phyloP scores from a whole-genome alignment of 2,888 invertebrate species.

The Leucozona laternaria region DNA sequence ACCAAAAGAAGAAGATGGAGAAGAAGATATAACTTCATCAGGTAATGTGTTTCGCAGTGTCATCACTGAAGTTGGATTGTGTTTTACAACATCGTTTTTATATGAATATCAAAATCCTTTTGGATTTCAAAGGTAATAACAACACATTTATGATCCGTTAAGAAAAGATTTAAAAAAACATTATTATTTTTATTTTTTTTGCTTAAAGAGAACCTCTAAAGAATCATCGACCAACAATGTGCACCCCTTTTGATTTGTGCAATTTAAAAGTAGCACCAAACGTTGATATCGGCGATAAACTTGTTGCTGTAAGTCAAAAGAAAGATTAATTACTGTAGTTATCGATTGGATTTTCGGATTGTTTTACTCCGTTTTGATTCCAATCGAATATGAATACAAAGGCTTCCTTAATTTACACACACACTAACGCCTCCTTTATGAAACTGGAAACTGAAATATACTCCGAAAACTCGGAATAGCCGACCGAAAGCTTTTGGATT shows the following conservation, averaged over 20 bases:
- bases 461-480: too few species aligned
- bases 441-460: too few species aligned
- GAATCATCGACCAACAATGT: background rate
- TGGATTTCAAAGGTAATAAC: conserved; percentile 27
- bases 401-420: too few species aligned
- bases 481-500: too few species aligned
- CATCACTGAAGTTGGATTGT: conserved; percentile 81
- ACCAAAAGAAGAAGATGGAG: background rate
- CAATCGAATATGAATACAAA: too few species aligned
- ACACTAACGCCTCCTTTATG: too few species aligned
- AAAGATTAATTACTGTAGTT: too few species aligned
- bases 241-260: conserved; percentile 76
- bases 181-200: background rate
- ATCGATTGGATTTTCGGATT: too few species aligned
- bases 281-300: background rate
- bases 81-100: conserved; percentile 79
- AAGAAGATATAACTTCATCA: background rate
- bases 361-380: too few species aligned
- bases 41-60: conserved; percentile 46
- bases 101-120: conserved; percentile 79
- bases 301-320: conserved; percentile 32
- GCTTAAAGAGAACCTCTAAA: conserved; percentile 27
- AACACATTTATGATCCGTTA: background rate
- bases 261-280: conserved; percentile 46
- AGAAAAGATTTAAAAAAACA: too few species aligned